Evolutionary conservation across 1,140 invertebrate species (phyloP).

Genomic region (Forficula auricularia): DNA sequence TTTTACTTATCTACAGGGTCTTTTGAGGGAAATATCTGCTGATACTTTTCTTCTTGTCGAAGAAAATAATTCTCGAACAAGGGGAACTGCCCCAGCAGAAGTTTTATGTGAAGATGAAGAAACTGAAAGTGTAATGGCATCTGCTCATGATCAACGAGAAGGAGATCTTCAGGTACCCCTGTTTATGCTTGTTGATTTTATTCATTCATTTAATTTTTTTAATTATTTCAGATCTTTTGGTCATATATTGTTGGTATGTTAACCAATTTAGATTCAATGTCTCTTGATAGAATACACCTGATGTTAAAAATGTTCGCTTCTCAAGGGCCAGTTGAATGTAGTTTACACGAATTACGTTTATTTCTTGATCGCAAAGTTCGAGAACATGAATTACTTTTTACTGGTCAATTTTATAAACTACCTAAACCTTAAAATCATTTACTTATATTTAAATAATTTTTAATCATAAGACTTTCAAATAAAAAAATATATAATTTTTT

Average conservation of each 20-base stretch:
- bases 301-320: slow-evolving; percentile 93
- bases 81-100: slow-evolving; percentile 33
- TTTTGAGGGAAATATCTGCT: slow-evolving; percentile 53
- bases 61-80: slow-evolving; percentile 33
- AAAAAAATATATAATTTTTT: too few relatives aligned
- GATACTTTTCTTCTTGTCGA: slow-evolving; percentile 67
- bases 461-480: too few relatives aligned
- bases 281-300: slow-evolving; percentile 84
- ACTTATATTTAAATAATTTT: not conserved
- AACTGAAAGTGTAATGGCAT: slow-evolving; percentile 79
- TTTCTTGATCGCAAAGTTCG: slow-evolving; percentile 87
- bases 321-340: slow-evolving; percentile 74
- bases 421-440: slow-evolving; percentile 41
- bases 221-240: slow-evolving; percentile 59
- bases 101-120: slow-evolving; percentile 79
- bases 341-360: slow-evolving; percentile 64
- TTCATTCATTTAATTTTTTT: slow-evolving; percentile 5
- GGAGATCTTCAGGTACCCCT: slow-evolving; percentile 61
- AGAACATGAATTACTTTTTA: slow-evolving; percentile 69
- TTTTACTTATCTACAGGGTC: too few relatives aligned
- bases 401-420: slow-evolving; percentile 71
- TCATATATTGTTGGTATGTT: slow-evolving; percentile 93
- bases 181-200: slow-evolving; percentile 1
- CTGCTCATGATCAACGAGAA: slow-evolving; percentile 78
- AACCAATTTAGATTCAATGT: slow-evolving; percentile 82